Conservation (phyloP, 2,888 invertebrate species). For the Sphinx pinastri region DNA sequence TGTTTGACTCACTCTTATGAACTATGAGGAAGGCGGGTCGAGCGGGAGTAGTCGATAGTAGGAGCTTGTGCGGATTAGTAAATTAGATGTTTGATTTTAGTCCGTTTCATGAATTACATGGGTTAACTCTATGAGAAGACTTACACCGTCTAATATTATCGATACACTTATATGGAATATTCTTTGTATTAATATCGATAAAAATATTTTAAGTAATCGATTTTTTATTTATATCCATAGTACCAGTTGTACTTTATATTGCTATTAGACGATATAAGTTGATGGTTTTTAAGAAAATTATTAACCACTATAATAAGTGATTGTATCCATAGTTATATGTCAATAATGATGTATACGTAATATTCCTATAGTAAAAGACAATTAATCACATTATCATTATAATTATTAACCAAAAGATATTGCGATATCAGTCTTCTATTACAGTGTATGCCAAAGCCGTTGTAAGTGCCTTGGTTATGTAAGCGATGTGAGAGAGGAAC, state of each 20-base stretch:
- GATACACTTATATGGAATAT: neutral
- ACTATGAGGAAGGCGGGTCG: slow-evolving; percentile 20
- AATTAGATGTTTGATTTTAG: slow-evolving; percentile 7
- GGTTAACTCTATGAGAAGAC: neutral
- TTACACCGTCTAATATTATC: slow-evolving; percentile 3
- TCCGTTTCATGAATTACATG: slow-evolving; percentile 9
- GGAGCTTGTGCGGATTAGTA: slow-evolving; percentile 25
- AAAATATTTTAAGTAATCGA: neutral
- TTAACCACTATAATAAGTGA: neutral
- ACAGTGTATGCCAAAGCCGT: too few species aligned
- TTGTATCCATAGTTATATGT: neutral
- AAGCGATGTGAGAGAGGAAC: too few species aligned
- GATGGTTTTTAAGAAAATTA: neutral
- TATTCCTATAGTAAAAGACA: neutral
- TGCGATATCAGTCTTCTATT: too few species aligned
- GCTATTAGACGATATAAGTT: slow-evolving; percentile 3
- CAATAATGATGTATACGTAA: neutral
- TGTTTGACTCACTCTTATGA: slow-evolving; percentile 14
- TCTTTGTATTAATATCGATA: neutral
- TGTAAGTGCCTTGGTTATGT: too few species aligned
- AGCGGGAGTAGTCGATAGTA: slow-evolving; percentile 15
- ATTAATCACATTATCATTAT: too few species aligned
- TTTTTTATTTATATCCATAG: too few species aligned
- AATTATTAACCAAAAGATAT: too few species aligned
- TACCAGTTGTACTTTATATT: neutral